Percentiles rank a stretch among this genome's conserved stretches.
Evolutionary conservation across 2,797 vertebrate species (phyloP).

Genomic region (Macropodus opercularis): DNA sequence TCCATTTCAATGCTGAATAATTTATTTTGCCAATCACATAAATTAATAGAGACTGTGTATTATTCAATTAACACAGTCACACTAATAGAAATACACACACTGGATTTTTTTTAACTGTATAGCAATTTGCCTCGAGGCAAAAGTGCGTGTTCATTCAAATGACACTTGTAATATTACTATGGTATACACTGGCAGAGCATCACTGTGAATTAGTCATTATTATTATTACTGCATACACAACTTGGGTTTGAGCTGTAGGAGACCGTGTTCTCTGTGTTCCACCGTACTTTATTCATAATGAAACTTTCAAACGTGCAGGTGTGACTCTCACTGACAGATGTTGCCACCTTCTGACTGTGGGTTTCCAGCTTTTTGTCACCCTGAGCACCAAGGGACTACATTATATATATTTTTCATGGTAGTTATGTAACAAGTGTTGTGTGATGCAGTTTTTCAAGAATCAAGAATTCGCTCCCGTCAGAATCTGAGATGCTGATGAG

Average conservation of each 20-base stretch:
- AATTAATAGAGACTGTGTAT: slow-evolving; percentile 29
- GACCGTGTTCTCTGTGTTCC: slow-evolving; percentile 11
- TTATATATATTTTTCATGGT: neutral
- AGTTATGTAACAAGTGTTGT: neutral
- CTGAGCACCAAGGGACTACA: neutral
- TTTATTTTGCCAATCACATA: slow-evolving; percentile 37
- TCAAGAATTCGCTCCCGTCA: neutral
- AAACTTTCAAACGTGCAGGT: slow-evolving; percentile 54
- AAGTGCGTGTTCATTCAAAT: slow-evolving; percentile 8
- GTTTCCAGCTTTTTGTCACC: slow-evolving; percentile 7
- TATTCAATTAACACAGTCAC: slow-evolving; percentile 18
- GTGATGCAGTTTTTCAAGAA: neutral
- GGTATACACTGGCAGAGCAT: neutral
- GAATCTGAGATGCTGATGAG: slow-evolving; percentile 1
- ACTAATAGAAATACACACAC: slow-evolving; percentile 11
- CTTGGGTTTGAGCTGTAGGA: slow-evolving; percentile 15
- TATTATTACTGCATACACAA: slow-evolving; percentile 13
- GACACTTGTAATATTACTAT: slow-evolving; percentile 1
- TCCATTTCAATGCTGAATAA: slow-evolving; percentile 30
- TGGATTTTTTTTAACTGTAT: slow-evolving; percentile 8
- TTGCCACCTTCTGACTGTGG: slow-evolving; percentile 18
- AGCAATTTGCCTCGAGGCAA: slow-evolving; percentile 11
- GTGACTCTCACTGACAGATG: slow-evolving; percentile 34
- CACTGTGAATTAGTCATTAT: slow-evolving; percentile 15
- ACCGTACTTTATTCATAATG: slow-evolving; percentile 28